These are phyloP conservation scores for Pogonognathellus flavescens DNA, from an alignment of 1,140 invertebrate genomes.

Conservation along the genomic window DNA sequence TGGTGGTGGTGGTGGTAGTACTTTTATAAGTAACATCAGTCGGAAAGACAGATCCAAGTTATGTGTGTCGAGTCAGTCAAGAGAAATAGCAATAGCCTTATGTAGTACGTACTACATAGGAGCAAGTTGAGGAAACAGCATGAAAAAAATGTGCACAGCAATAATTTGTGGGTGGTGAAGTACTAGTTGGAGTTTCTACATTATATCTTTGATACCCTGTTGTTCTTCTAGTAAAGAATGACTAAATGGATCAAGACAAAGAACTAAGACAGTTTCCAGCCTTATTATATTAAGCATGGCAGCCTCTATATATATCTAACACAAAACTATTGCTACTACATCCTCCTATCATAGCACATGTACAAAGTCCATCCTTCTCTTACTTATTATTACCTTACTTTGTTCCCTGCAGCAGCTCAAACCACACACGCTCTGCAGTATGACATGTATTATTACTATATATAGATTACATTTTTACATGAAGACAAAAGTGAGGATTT, in stretches of 20 bases:
- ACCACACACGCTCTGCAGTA: too few species aligned
- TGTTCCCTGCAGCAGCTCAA: too few species aligned
- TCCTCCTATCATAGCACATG: too few species aligned
- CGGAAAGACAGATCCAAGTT: not conserved
- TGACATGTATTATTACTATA: too few species aligned
- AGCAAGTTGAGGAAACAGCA: not conserved
- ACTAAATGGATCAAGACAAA: conserved; percentile 38
- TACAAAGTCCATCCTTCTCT: too few species aligned
- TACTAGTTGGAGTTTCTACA: conserved; percentile 55
- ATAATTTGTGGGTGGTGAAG: conserved; percentile 59
- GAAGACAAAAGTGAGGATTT: too few species aligned
- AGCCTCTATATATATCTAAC: too few species aligned
- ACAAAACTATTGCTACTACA: too few species aligned
- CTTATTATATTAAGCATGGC: not conserved
- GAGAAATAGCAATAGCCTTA: not conserved
- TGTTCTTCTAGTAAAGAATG: conserved; percentile 53
- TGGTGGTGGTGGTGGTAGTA: not conserved
- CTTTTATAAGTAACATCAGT: not conserved
- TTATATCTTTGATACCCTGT: conserved; percentile 55
- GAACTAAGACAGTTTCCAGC: not conserved
- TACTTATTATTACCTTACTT: too few species aligned
- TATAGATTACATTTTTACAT: too few species aligned
- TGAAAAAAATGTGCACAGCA: conserved; percentile 25
- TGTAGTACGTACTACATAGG: not conserved
- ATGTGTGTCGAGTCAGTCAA: not conserved